Percentiles rank a stretch among this genome's conserved stretches.
Evolutionary conservation across 1,140 invertebrate species (phyloP).

Genomic region (Hycleus phaleratus): DNA sequence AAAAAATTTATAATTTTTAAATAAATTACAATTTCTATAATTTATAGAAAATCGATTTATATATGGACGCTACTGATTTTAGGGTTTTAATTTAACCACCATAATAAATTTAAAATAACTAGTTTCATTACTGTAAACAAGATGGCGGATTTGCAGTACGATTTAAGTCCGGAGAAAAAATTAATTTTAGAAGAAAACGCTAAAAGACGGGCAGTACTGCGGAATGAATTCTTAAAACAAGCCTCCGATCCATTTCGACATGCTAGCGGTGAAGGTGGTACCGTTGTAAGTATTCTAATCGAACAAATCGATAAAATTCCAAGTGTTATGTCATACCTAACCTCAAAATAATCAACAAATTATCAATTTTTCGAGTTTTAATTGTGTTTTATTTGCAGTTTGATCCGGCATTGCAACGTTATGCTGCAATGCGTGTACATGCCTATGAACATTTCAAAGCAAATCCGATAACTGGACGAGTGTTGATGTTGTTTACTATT

Average conservation of each 20-base stretch:
- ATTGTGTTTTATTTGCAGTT: conserved; percentile 54
- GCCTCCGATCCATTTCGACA: conserved; percentile 55
- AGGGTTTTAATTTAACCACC: no score
- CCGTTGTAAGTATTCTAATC: conserved; percentile 45
- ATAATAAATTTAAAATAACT: background rate
- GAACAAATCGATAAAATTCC: background rate
- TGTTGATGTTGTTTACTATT: conserved; percentile 47
- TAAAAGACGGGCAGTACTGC: conserved; percentile 46
- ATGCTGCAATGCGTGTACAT: conserved; percentile 55
- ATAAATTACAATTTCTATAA: background rate
- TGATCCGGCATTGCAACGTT: conserved; percentile 64
- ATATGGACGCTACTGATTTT: no score
- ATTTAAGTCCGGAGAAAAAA: conserved; percentile 26
- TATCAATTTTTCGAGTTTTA: background rate
- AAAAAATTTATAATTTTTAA: background rate
- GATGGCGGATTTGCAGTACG: conserved; percentile 20
- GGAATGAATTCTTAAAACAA: conserved; percentile 58
- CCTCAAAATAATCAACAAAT: conserved; percentile 3
- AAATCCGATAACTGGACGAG: conserved; percentile 48
- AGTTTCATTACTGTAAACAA: conserved; percentile 1
- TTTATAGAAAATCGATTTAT: no score
- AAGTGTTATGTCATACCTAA: conserved; percentile 24
- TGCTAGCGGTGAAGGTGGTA: conserved; percentile 47
- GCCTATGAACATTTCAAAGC: conserved; percentile 60
- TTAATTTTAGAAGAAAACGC: conserved; percentile 49